Evolutionary conservation across 2,888 invertebrate species (phyloP), one percentile per base, ranked within the genome.

Genomic region (Drosophila neonasuta): DNA sequence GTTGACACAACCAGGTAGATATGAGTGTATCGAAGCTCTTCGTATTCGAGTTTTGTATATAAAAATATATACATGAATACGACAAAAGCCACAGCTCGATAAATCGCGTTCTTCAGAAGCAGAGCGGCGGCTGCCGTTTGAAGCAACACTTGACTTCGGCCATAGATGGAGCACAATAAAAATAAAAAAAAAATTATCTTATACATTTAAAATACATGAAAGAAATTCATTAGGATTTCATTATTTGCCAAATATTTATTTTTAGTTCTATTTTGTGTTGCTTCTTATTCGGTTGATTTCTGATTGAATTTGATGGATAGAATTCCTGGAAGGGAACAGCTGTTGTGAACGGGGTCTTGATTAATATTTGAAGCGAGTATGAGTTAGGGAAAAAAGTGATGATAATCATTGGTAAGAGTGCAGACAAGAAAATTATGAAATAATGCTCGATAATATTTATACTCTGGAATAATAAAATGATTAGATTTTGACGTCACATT

Each of bases 1-100:
- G 81, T 86, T 82, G 81, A 86, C 81, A 82, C 81, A 82, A 83
- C 86, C 86, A 81, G 81, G 86, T 86, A 81, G 86, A 77, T 72
- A 68, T 77, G 60, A 58, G 58, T 34, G 11, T 34, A n/a, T 34
- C 34, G 34, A 34, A 4, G 7, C 30, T 30, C 32, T 10, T 32
- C 32, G 8, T 32, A 32, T 32, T 9, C 36, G 5, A 34, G 13
- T 20, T 17, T 4, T 44, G n/a, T 32, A 24, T 45, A 44, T 29
- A 32, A 13, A 30, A 15, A 72, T 77, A 71, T 82, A 77, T 44
- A 68, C 13, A 45, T 41, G 61, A 59, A 41, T 55, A 36, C 29
- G 39, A 50, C 57, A 52, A 56, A 49, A 41, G 24, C 11, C 7
- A 8, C 30, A 44, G 45, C 50, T 59, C 32, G 13, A 36, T 20